phyloP scores from a whole-genome alignment of 1,140 invertebrate genomes.

The Steinernema khuongi region DNA sequence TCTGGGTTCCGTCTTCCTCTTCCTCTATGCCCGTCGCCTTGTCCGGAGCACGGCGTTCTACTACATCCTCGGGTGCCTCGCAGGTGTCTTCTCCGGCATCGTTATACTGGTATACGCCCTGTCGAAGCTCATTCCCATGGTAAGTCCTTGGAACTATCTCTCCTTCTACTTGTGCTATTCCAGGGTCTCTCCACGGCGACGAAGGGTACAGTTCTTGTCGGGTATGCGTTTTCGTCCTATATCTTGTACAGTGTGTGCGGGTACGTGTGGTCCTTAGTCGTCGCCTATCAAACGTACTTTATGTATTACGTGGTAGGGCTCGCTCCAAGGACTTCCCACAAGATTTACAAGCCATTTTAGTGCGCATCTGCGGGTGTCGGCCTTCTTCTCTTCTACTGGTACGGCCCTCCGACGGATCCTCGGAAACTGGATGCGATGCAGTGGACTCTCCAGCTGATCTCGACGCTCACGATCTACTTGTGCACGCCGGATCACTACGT shows the following conservation, averaged over 20 bases:
- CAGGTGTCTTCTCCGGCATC: background rate
- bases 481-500: background rate
- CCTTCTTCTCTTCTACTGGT: background rate
- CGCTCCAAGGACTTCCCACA: background rate
- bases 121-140: background rate
- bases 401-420: background rate
- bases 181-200: background rate
- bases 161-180: background rate
- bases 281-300: background rate
- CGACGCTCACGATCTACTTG: background rate
- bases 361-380: background rate
- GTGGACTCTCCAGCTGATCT: background rate
- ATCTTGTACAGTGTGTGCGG: background rate
- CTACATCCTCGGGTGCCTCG: background rate
- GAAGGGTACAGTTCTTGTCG: background rate
- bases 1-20: background rate
- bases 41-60: background rate
- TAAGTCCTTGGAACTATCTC: background rate
- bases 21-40: background rate
- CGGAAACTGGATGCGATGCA: background rate
- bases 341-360: background rate
- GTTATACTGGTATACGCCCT: background rate
- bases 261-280: background rate
- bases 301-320: background rate
- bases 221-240: background rate